These are phyloP conservation scores for Neolamprologus sp. DNA, from an alignment of 2,113 vertebrate species.

Conservation along the genomic window DNA sequence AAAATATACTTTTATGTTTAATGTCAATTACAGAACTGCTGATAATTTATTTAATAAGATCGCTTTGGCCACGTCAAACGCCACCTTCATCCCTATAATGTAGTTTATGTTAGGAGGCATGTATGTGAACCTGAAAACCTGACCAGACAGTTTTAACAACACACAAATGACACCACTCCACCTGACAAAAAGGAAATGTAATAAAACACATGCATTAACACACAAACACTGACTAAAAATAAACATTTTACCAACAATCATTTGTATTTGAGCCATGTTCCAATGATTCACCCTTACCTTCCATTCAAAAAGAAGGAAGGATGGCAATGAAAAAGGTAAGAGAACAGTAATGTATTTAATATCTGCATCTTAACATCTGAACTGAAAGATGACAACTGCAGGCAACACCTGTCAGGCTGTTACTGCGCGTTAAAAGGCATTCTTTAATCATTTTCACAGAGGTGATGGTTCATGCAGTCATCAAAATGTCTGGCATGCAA, in stretches of 20 bases:
- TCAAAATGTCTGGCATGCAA: conserved; percentile 60
- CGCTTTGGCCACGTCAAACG: not conserved
- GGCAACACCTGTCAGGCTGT: conserved; percentile 8
- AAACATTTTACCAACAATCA: not conserved
- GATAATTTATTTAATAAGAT: not conserved
- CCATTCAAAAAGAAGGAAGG: conserved; percentile 56
- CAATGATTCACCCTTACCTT: conserved; percentile 68
- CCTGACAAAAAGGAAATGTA: not conserved
- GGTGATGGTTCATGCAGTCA: conserved; percentile 58
- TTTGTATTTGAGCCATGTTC: not conserved
- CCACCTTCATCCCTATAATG: not conserved
- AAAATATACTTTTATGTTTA: not conserved
- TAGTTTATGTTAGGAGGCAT: not conserved
- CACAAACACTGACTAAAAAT: not conserved
- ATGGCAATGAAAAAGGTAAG: conserved; percentile 49
- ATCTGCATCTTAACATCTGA: conserved; percentile 19
- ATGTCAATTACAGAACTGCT: accelerated
- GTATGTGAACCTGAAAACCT: not conserved
- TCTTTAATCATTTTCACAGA: not conserved
- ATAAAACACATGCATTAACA: not conserved
- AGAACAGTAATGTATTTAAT: conserved; percentile 42
- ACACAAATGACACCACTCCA: not conserved
- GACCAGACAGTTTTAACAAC: not conserved
- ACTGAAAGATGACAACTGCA: conserved; percentile 6
- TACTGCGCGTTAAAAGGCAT: not conserved